phyloP scores from a whole-genome alignment of 2,888 invertebrate species.

The Leucoptera coffeella region DNA sequence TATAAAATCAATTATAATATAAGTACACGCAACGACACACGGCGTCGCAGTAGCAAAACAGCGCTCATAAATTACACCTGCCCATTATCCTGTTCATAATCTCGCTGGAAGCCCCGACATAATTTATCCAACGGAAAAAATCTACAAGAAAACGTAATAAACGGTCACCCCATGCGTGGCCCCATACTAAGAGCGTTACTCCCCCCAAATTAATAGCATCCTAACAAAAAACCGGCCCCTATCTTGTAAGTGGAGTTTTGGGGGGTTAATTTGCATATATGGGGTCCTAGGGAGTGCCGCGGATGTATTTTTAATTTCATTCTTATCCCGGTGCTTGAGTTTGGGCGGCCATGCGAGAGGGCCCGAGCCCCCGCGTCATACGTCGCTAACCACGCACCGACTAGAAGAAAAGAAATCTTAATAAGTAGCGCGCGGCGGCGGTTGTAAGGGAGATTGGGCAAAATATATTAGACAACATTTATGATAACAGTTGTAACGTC shows the following conservation, averaged over 20 bases:
- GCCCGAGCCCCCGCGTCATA: slow-evolving; percentile 49
- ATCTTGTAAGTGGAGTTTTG: slow-evolving; percentile 28
- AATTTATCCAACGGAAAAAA: slow-evolving; percentile 33
- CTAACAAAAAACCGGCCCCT: slow-evolving; percentile 47
- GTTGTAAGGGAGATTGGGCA: slow-evolving; percentile 39
- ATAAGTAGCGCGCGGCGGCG: no score
- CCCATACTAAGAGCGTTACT: slow-evolving; percentile 40
- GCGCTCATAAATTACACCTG: slow-evolving; percentile 24
- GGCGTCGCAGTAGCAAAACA: no score
- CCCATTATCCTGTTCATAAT: slow-evolving; percentile 33
- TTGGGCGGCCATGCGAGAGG: slow-evolving; percentile 52
- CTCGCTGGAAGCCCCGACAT: slow-evolving; percentile 24
- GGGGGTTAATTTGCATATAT: slow-evolving; percentile 50
- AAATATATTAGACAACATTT: slow-evolving; percentile 22
- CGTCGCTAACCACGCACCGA: slow-evolving; percentile 52
- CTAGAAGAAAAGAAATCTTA: slow-evolving; percentile 54
- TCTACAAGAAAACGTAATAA: slow-evolving; percentile 20
- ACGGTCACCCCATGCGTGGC: slow-evolving; percentile 11
- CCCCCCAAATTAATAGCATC: slow-evolving; percentile 54
- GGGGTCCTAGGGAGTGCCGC: slow-evolving; percentile 33
- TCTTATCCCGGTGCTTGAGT: slow-evolving; percentile 54
- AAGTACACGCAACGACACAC: no score
- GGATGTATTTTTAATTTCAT: slow-evolving; percentile 56
- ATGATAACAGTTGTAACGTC: no score
- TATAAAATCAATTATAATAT: no score